Conservation (phyloP, 2,888 invertebrate species). For the Lamproptera curius region DNA sequence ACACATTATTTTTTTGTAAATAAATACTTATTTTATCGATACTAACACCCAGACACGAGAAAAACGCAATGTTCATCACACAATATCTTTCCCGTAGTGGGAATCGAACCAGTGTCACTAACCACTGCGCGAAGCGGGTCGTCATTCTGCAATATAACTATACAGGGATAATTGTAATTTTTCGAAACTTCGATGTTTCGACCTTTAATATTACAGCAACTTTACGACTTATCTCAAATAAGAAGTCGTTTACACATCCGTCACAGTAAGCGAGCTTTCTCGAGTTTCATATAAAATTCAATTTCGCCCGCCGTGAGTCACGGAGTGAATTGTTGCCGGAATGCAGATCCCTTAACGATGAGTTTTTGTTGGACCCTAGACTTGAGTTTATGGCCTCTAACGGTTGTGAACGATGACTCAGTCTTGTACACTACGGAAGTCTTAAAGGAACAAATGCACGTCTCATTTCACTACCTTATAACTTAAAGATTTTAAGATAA, state of each 20-base stretch:
- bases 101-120: no score
- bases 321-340: conserved; percentile 33
- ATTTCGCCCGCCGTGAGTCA: conserved; percentile 28
- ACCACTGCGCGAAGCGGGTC: no score
- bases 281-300: conserved; percentile 15
- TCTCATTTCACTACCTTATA: no score
- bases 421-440: conserved; percentile 1
- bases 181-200: not conserved
- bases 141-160: not conserved
- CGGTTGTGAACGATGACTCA: conserved; percentile 10
- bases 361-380: conserved; percentile 33
- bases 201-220: not conserved
- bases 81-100: no score
- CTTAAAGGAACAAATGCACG: no score
- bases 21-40: no score
- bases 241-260: conserved; percentile 1
- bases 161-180: not conserved
- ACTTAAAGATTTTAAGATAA: no score
- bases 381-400: conserved; percentile 20
- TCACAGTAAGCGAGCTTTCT: conserved; percentile 10
- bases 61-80: no score
- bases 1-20: no score
- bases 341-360: conserved; percentile 35
- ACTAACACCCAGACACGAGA: no score
- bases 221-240: conserved; percentile 1